phyloP scores from a whole-genome alignment of 2,797 vertebrate genomes.

The Darevskia mixta region DNA sequence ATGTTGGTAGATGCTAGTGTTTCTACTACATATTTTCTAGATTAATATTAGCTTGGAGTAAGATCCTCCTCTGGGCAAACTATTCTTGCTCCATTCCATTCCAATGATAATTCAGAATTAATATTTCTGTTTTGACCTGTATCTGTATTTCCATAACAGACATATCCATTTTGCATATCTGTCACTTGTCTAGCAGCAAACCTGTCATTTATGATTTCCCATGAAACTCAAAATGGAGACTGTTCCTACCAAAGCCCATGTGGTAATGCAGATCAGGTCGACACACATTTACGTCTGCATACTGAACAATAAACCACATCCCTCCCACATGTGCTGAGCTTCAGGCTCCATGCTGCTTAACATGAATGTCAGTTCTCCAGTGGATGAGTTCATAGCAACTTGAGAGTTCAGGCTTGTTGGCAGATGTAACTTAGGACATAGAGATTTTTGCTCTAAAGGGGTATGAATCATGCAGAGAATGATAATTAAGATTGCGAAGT shows the following conservation, averaged over 20 bases:
- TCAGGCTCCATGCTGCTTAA: background rate
- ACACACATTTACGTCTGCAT: background rate
- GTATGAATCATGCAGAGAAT: conserved; percentile 25
- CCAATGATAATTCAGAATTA: conserved; percentile 19
- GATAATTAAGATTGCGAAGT: conserved; percentile 20
- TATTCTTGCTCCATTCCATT: conserved; percentile 19
- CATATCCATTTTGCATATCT: conserved; percentile 16
- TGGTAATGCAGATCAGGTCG: background rate
- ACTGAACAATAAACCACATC: background rate
- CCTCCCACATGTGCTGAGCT: background rate
- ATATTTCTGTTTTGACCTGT: conserved; percentile 3
- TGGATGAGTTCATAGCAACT: conserved; percentile 8
- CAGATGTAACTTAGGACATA: conserved; percentile 30
- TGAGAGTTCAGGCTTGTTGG: conserved; percentile 2
- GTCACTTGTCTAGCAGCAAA: conserved; percentile 28
- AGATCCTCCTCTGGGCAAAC: conserved; percentile 2
- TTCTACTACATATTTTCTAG: background rate
- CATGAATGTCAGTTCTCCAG: conserved; percentile 6
- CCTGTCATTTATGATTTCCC: conserved; percentile 7
- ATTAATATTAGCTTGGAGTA: conserved; percentile 22
- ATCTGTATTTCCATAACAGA: conserved; percentile 21
- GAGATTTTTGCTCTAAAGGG: conserved; percentile 29
- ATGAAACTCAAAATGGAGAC: background rate
- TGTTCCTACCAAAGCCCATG: background rate
- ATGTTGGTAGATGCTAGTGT: conserved; percentile 13